Evolutionary conservation across 2,797 vertebrate species (phyloP).

Genomic region (Poliocrania exsul): DNA sequence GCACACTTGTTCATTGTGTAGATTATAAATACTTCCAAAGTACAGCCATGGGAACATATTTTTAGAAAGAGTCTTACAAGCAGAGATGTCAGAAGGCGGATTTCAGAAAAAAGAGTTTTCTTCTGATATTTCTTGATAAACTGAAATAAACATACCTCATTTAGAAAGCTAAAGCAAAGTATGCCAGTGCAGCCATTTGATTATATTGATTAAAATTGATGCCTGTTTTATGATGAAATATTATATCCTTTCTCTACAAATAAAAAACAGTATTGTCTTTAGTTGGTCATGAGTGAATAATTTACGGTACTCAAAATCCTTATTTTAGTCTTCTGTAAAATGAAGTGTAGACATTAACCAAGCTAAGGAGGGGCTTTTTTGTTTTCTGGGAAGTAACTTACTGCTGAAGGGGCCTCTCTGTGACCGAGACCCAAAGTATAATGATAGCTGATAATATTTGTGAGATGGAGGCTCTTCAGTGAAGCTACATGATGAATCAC

Average conservation of each 20-base stretch:
- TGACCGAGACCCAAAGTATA: background rate
- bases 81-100: background rate
- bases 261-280: background rate
- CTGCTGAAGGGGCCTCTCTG: background rate
- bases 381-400: background rate
- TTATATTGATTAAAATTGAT: background rate
- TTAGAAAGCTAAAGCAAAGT: constrained; percentile 11
- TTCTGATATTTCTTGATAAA: constrained; percentile 31
- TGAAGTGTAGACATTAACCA: background rate
- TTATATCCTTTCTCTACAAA: background rate
- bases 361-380: background rate
- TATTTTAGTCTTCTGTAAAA: constrained; percentile 13
- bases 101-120: constrained; percentile 8
- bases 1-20: background rate
- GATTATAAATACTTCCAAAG: background rate
- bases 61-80: constrained; percentile 20
- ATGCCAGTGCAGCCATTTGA: background rate
- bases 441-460: constrained; percentile 6
- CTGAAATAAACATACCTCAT: constrained; percentile 23
- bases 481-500: constrained; percentile 31
- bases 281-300: background rate
- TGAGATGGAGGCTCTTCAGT: background rate
- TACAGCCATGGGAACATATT: background rate
- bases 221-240: background rate
- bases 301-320: background rate